phyloP scores from a whole-genome alignment of 2,888 invertebrate species.

The Geotrupes spiniger region DNA sequence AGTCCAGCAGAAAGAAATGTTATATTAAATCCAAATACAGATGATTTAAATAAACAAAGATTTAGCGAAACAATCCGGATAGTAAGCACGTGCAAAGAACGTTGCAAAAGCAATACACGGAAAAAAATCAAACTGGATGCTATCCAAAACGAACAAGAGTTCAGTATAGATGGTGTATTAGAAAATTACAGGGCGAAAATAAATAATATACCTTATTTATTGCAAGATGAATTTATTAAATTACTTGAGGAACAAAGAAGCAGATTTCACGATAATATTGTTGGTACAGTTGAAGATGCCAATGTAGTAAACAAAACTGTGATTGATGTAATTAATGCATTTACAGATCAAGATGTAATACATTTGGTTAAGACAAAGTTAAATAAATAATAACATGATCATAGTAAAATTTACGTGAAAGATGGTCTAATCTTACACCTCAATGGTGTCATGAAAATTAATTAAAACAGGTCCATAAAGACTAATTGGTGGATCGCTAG shows the following conservation, averaged over 20 bases:
- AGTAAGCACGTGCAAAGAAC: no score
- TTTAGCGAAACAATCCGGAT: background rate
- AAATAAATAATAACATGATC: background rate
- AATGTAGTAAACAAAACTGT: constrained; percentile 37
- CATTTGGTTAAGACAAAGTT: constrained; percentile 11
- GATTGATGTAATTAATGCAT: constrained; percentile 37
- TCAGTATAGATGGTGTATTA: background rate
- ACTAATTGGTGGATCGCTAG: no score
- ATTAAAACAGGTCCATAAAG: no score
- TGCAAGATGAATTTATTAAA: constrained; percentile 29
- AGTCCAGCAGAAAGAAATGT: constrained; percentile 51
- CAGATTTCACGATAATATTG: constrained; percentile 27
- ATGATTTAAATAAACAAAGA: constrained; percentile 37
- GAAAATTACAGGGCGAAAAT: background rate
- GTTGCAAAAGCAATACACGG: no score
- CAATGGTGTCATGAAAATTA: no score
- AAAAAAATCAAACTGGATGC: background rate
- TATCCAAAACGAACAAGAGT: background rate
- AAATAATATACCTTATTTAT: constrained; percentile 28
- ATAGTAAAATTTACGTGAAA: no score
- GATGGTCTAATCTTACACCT: no score
- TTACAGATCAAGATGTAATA: constrained; percentile 15
- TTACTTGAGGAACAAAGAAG: constrained; percentile 35
- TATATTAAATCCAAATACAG: constrained; percentile 69
- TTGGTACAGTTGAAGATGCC: constrained; percentile 46